These are phyloP conservation scores for Planococcus citri DNA, from an alignment of 1,140 invertebrate species.

Conservation along the genomic window DNA sequence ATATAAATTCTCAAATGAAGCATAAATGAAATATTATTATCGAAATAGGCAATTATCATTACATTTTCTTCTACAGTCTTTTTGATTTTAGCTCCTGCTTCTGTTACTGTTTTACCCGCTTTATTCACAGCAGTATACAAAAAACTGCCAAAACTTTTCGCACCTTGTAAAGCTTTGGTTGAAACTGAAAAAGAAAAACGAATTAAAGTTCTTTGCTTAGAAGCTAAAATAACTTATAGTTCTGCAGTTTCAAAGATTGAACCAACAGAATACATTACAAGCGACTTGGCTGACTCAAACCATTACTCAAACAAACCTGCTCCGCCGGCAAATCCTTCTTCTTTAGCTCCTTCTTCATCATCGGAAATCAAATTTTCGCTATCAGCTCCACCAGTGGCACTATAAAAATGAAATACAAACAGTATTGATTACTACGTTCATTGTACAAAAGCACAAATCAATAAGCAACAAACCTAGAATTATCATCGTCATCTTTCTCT, in stretches of 20 bases:
- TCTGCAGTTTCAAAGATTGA: neutral
- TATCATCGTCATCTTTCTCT: constrained; percentile 65
- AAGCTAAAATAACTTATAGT: neutral
- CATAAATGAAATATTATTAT: neutral
- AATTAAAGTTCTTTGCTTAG: neutral
- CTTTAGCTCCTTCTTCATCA: constrained; percentile 61
- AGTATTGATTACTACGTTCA: neutral
- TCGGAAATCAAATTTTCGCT: constrained; percentile 51
- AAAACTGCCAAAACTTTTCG: constrained; percentile 83
- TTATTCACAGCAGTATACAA: constrained; percentile 82
- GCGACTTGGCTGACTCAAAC: neutral
- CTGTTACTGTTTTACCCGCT: constrained; percentile 58
- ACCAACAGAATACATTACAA: neutral
- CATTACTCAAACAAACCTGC: constrained; percentile 47
- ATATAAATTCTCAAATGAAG: neutral
- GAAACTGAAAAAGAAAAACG: constrained; percentile 23
- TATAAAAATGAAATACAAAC: constrained; percentile 35
- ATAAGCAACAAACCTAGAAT: constrained; percentile 50
- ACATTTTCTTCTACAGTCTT: constrained; percentile 93
- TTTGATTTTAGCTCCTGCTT: constrained; percentile 81
- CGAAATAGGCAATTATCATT: constrained; percentile 31
- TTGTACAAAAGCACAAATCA: neutral
- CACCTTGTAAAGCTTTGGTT: constrained; percentile 78
- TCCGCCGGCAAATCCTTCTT: constrained; percentile 51
- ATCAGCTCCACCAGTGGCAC: constrained; percentile 73